Base-by-base conservation (phyloP, 2,113 vertebrate genomes). In the Eurystomus gularis region DNA sequence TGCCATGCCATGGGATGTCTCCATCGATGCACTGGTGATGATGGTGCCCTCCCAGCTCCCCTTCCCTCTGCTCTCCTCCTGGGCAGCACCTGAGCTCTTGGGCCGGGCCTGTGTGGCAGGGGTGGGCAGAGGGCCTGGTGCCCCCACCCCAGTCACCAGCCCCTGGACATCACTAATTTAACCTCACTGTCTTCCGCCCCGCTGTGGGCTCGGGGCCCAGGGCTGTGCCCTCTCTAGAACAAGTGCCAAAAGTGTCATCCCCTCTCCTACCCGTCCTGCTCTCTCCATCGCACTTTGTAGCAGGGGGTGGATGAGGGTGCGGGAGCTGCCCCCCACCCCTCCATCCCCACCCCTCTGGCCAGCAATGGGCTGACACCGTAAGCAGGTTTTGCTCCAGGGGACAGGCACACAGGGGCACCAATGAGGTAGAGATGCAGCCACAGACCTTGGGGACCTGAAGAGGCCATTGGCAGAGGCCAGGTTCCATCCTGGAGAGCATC, bases 201-300 rank as follows among this genome's bases (percentile, higher is more conserved):
- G 13, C 85, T 48, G 42, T 14, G 51, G 76, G 88, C 73, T 29
- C 3, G 33, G 90, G 62, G 86, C 91, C 79, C 5, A 7, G 89
- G 86, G 88, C 79, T 93, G 79, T 2, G 76, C 72, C 96, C 92
- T 95, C 55, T 90, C 92, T 82, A 88, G 82, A 95, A 86, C 92
- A 96, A 96, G 95, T 96, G 94, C 96, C 94, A 94, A 93, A 93
- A 55, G n/a, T 21, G 55, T 88, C 76, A 52, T 54, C 44, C 55
- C 8, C 35, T 1, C 1, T 21, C 48, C 29, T 51, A 17, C 7
- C 68, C 1, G 0, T 40, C 81, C 94, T 60, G 52, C 44, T 48
- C 71, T 55, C 21, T 39, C 60, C 52, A 20, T 73, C 3, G 13
- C 82, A 79, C 76, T 48, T 78, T 57, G 88, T 93, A 93, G 92